A percentile compares a stretch with the other conserved stretches of the same genome.
Evolutionary conservation across 30 jellyfish, hydroid and myxozoan genomes (phyloP).

Genomic region (Rhopilema esculentum): DNA sequence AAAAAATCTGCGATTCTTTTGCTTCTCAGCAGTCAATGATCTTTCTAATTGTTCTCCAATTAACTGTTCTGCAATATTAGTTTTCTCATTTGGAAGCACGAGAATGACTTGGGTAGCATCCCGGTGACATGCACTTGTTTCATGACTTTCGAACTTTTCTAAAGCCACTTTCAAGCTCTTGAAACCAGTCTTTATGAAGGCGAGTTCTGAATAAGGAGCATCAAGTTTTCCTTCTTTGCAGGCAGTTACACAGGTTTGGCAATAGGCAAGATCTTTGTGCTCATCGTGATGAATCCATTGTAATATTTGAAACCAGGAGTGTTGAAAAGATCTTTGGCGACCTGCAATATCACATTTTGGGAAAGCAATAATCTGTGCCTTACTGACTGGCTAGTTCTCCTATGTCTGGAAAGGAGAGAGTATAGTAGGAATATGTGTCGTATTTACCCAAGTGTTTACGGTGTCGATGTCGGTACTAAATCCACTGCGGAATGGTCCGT

Average conservation of each 20-base stretch:
- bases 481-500: slow-evolving; percentile 36
- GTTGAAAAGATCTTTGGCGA: slow-evolving; percentile 3
- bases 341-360: neutral
- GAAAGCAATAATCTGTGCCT: slow-evolving; percentile 1
- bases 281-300: slow-evolving; percentile 5
- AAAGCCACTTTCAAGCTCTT: slow-evolving; percentile 1
- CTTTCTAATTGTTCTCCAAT: no score
- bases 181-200: slow-evolving; percentile 2
- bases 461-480: slow-evolving; percentile 30
- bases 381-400: neutral
- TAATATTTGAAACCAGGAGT: slow-evolving; percentile 1
- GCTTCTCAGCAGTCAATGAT: no score
- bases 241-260: slow-evolving; percentile 11
- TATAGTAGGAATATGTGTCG: slow-evolving; percentile 1
- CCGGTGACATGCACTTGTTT: slow-evolving; percentile 8
- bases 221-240: slow-evolving; percentile 1
- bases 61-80: no score
- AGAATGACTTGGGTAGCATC: no score
- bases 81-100: no score
- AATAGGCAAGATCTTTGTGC: slow-evolving; percentile 8
- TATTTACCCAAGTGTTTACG: slow-evolving; percentile 30
- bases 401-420: slow-evolving; percentile 11
- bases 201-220: slow-evolving; percentile 5
- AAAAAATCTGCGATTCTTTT: no score
- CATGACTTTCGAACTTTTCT: slow-evolving; percentile 7